Percentiles rank a stretch among this genome's conserved stretches.
These are phyloP conservation scores for Parazoanthus darwini DNA, from an alignment of 92 coral and sea anemone species.

Conservation along the genomic window DNA sequence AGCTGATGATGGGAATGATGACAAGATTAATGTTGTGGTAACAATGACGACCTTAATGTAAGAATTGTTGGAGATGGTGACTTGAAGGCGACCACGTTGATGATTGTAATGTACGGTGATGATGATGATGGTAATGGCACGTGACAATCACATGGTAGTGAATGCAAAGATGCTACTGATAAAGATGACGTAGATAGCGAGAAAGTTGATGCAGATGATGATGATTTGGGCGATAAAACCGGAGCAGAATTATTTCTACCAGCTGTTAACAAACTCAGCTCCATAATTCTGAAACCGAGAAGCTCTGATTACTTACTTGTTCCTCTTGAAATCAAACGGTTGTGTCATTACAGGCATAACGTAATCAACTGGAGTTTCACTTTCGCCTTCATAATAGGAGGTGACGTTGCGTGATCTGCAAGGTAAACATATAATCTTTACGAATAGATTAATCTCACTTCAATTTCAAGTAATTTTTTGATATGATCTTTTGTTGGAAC, in stretches of 20 bases:
- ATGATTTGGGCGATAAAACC: background rate
- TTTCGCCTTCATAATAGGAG: slow-evolving; percentile 86
- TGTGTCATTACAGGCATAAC: slow-evolving; percentile 97
- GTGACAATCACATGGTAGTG: too few relatives aligned
- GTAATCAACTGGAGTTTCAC: slow-evolving; percentile 73
- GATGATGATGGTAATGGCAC: too few relatives aligned
- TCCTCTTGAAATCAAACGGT: slow-evolving; percentile 95
- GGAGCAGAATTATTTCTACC: background rate
- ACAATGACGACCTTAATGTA: too few relatives aligned
- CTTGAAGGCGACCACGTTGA: too few relatives aligned
- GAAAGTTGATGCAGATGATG: background rate
- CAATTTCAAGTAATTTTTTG: background rate
- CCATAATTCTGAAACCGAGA: background rate
- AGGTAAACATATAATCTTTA: background rate
- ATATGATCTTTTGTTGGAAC: too few relatives aligned
- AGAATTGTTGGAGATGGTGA: too few relatives aligned
- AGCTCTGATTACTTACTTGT: slow-evolving; percentile 57
- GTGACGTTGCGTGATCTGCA: slow-evolving; percentile 87
- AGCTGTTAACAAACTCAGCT: too few relatives aligned
- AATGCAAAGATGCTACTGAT: too few relatives aligned
- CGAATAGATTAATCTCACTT: background rate
- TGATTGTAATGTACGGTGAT: too few relatives aligned
- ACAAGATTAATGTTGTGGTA: too few relatives aligned
- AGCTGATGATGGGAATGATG: too few relatives aligned
- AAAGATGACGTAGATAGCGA: too few relatives aligned